Base-by-base conservation (phyloP, 2,113 vertebrate species). In the Pangasianodon hypophthalmus region DNA sequence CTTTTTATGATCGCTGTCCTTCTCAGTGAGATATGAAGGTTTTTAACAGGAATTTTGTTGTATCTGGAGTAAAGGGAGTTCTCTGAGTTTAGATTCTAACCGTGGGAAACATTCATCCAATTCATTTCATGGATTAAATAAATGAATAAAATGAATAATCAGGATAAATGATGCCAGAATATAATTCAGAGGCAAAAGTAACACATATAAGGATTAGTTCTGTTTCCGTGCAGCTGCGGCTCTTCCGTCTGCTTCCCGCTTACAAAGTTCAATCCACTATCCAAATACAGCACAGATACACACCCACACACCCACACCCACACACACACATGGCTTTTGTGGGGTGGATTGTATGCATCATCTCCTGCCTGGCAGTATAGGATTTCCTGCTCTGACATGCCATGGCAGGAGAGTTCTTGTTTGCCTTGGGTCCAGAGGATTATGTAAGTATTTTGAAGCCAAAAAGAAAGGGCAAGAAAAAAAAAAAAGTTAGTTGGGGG, bases 331-430 rank as follows among this genome's bases (percentile, higher is more conserved):
- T 6, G 8, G 3, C 5, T 10, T 11, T 71, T 64, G 26, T 46
- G 73, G 44, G 41, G 54, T 62, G 71, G 86, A 60, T n/a, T 32
- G 58, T 48, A 32, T 26, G 9, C 44, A 69, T 88, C 62, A 54
- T 32, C 79, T 83, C 62, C 60, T 82, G 29, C 13, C n/a, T 82
- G 37, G 1, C n/a, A 73, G 50, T 69, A 44, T 44, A 32, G 50
- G 80, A 89, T 89, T 89, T 89, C 81, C 88, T 84, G 88, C 52
- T 1, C 87, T 50, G 87, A 50, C 87, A 88, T 82, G 87, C 46
- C 26, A 7, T 87, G 71, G 54, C 71, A 87, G 54, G 37, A 58
- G 62, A 73, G 37, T n/a, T 58, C 64, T 56, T 71, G 79, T 29
- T 84, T 21, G 52, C 88, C 37, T 84, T 44, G 41, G 67, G 67